Conservation (phyloP, 2,797 vertebrate species). For the Macropus fuliginosus region DNA sequence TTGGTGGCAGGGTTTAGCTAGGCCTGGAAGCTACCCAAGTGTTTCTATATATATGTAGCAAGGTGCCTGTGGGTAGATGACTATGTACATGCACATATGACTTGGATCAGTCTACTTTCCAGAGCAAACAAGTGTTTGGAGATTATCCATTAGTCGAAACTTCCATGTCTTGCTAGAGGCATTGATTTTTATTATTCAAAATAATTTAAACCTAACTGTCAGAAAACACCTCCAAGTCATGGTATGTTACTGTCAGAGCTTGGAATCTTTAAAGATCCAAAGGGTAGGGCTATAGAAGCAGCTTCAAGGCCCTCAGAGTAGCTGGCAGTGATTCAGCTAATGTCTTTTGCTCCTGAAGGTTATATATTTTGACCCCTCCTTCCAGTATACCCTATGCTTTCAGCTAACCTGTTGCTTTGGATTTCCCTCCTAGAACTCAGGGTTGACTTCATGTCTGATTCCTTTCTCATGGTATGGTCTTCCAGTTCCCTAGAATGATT, state of each 20-base stretch:
- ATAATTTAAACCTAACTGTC: neutral
- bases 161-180: neutral
- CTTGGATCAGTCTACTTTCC: neutral
- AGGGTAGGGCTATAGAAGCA: neutral
- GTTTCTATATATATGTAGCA: neutral
- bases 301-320: neutral
- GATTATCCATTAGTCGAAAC: neutral
- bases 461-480: neutral
- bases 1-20: neutral
- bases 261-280: neutral
- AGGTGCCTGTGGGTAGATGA: neutral
- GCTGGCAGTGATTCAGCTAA: neutral
- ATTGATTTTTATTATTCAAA: neutral
- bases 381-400: neutral
- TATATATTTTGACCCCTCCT: neutral
- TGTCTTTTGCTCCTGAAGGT: neutral
- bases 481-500: neutral
- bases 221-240: neutral
- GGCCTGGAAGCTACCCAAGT: neutral
- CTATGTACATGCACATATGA: neutral
- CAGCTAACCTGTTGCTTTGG: neutral
- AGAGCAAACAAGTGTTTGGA: neutral
- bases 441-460: neutral
- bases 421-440: neutral
- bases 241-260: neutral